A percentile compares a stretch with the other conserved stretches of the same genome.
phyloP scores from a whole-genome alignment of 2,113 vertebrate species.

The Chrysochloris asiatica region DNA sequence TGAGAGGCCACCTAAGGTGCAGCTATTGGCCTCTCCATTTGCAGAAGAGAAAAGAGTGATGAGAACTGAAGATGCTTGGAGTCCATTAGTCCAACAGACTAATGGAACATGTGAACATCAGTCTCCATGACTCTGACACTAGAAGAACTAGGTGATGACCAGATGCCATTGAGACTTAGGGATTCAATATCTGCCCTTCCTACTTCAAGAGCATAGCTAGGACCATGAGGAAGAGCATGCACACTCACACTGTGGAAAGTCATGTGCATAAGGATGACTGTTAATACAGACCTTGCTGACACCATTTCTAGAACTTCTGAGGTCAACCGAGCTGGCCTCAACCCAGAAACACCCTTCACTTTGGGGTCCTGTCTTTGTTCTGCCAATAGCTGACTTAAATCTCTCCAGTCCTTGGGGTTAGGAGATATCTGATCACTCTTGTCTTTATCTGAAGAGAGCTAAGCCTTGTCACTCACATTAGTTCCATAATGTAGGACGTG shows the following conservation, averaged over 20 bases:
- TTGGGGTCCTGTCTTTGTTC: background rate
- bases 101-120: no score
- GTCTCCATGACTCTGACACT: no score
- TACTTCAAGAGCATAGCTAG: background rate
- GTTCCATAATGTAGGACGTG: background rate
- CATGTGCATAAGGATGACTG: background rate
- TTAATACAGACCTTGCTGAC: background rate
- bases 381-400: background rate
- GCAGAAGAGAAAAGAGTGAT: no score
- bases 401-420: background rate
- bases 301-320: background rate
- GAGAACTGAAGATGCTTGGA: no score
- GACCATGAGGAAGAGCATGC: background rate
- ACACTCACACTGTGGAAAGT: background rate
- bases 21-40: no score
- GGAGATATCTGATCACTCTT: background rate
- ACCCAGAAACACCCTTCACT: background rate
- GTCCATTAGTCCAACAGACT: no score
- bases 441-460: background rate
- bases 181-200: background rate
- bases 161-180: background rate
- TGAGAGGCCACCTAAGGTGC: no score
- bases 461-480: background rate
- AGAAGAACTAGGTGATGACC: no score
- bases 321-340: background rate